A percentile compares a stretch with the other conserved stretches of the same genome.
These are phyloP conservation scores for Scartelaos histophorus DNA, from an alignment of 2,113 vertebrate species.

Conservation along the genomic window DNA sequence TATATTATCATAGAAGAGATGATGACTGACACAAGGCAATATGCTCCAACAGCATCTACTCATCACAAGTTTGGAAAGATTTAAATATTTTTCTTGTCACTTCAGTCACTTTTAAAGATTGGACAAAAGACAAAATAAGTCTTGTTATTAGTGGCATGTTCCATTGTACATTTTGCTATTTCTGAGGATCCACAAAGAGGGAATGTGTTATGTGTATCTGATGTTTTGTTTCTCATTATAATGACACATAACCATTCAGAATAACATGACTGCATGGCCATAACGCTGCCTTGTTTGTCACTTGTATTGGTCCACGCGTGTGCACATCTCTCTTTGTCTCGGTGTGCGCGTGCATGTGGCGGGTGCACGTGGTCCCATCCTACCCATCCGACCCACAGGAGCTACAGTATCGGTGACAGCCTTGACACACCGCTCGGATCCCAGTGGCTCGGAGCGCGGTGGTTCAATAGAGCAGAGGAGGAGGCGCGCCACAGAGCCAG, in stretches of 20 bases:
- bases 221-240: neutral
- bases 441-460: neutral
- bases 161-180: too few relatives aligned
- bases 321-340: conserved; percentile 23
- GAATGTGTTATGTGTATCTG: neutral
- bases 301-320: neutral
- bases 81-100: too few relatives aligned
- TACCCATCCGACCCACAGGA: neutral
- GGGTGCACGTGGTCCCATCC: conserved; percentile 13
- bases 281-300: neutral
- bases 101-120: too few relatives aligned
- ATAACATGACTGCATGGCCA: neutral
- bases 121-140: too few relatives aligned
- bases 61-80: neutral
- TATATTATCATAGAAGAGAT: neutral
- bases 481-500: neutral
- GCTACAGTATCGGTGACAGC: neutral
- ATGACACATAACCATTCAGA: too few relatives aligned
- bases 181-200: too few relatives aligned
- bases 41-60: neutral
- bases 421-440: neutral
- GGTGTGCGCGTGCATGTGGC: conserved; percentile 16
- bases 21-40: conserved; percentile 1
- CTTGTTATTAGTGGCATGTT: too few relatives aligned
- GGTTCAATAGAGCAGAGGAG: neutral